Conservation (phyloP, 1,140 invertebrate genomes). For the Anastrepha ludens region DNA sequence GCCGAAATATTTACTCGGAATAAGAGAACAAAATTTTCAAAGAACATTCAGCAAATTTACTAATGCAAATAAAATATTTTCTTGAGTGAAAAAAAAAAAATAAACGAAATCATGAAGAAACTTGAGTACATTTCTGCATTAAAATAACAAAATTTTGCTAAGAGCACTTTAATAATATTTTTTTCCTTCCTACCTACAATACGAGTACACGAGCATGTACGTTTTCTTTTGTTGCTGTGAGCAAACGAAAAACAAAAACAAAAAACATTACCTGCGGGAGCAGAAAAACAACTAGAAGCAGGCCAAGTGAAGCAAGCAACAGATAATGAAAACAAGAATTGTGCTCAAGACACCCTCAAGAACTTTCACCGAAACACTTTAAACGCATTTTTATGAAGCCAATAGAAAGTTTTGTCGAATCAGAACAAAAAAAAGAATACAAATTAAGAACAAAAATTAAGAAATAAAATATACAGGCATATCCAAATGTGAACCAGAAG, state of each 20-base stretch:
- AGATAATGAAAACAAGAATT: slow-evolving; percentile 25
- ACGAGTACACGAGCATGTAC: not conserved
- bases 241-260: not conserved
- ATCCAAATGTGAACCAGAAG: slow-evolving; percentile 19
- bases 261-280: not conserved
- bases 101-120: not conserved
- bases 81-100: not conserved
- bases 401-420: slow-evolving; percentile 38
- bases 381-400: slow-evolving; percentile 40
- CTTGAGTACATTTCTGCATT: slow-evolving; percentile 40
- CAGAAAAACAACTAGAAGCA: not conserved
- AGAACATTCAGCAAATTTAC: not conserved
- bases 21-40: not conserved
- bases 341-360: slow-evolving; percentile 31
- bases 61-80: slow-evolving; percentile 43
- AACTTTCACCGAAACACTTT: slow-evolving; percentile 39
- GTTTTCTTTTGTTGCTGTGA: not conserved
- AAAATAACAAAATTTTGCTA: slow-evolving; percentile 45
- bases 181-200: not conserved
- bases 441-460: not conserved
- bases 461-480: not conserved
- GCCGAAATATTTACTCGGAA: not conserved
- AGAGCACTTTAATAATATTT: slow-evolving; percentile 1
- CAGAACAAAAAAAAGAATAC: not conserved
- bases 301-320: slow-evolving; percentile 12